phyloP scores from a whole-genome alignment of 2,797 vertebrate species.

The Bradypodion pumilum region DNA sequence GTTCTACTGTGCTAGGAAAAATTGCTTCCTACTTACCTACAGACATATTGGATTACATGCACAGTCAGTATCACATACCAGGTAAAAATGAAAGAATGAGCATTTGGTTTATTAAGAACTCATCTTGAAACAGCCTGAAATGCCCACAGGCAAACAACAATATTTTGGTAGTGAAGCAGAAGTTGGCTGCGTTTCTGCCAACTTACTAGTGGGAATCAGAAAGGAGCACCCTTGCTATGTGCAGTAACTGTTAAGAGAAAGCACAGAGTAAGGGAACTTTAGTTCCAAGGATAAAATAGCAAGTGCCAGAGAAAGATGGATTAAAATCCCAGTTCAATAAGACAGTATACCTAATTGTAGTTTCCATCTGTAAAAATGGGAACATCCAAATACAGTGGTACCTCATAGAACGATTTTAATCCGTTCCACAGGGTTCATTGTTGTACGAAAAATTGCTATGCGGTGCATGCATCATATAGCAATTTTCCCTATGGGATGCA shows the following conservation, averaged over 20 bases:
- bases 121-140: not conserved
- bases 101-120: not conserved
- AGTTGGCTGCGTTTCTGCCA: not conserved
- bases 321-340: not conserved
- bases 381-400: too few relatives aligned
- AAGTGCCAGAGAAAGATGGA: too few relatives aligned
- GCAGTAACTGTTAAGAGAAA: not conserved
- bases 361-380: not conserved
- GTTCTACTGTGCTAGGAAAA: too few relatives aligned
- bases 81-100: not conserved
- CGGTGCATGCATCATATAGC: too few relatives aligned
- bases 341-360: not conserved
- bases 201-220: not conserved
- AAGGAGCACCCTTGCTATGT: not conserved
- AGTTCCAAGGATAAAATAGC: not conserved
- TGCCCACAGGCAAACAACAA: not conserved
- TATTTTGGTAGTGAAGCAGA: not conserved
- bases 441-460: too few relatives aligned
- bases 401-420: too few relatives aligned
- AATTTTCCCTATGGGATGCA: too few relatives aligned
- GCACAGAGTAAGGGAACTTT: not conserved
- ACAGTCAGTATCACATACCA: not conserved
- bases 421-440: too few relatives aligned
- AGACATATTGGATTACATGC: not conserved
- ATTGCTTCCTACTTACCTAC: conserved; percentile 14